Conservation (phyloP, 2,888 invertebrate genomes). For the Ennomos quercinarius region DNA sequence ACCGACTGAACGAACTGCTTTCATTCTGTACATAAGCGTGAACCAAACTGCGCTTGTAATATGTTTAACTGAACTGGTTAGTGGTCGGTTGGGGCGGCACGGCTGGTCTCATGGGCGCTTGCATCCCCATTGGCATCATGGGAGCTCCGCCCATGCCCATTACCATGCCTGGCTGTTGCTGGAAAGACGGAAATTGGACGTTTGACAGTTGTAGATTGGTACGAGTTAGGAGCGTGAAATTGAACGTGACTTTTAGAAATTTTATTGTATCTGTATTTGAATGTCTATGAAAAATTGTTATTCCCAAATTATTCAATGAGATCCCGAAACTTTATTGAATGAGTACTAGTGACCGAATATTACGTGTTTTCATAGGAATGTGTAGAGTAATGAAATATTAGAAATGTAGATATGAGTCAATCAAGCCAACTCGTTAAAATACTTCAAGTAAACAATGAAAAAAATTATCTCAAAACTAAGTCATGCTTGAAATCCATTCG, state of each 20-base stretch:
- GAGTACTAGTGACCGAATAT: too few relatives aligned
- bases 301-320: neutral
- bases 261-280: too few relatives aligned
- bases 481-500: slow-evolving; percentile 18
- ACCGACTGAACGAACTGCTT: slow-evolving; percentile 25
- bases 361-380: too few relatives aligned
- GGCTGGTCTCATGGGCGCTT: slow-evolving; percentile 72
- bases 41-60: slow-evolving; percentile 43
- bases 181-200: slow-evolving; percentile 41
- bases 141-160: slow-evolving; percentile 75
- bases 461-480: slow-evolving; percentile 24
- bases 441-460: slow-evolving; percentile 5
- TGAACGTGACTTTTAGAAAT: too few relatives aligned
- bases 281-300: too few relatives aligned
- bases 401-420: slow-evolving; percentile 3
- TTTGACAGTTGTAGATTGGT: neutral
- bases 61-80: slow-evolving; percentile 79
- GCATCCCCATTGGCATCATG: slow-evolving; percentile 73
- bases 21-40: slow-evolving; percentile 37
- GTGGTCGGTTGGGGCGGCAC: slow-evolving; percentile 71
- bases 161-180: slow-evolving; percentile 83
- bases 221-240: too few relatives aligned
- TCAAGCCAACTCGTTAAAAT: slow-evolving; percentile 10
- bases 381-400: neutral
- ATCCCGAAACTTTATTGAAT: neutral